phyloP scores from a whole-genome alignment of 2,113 vertebrate genomes.

The western clawed frog (Xenopus tropicalis) region DNA sequence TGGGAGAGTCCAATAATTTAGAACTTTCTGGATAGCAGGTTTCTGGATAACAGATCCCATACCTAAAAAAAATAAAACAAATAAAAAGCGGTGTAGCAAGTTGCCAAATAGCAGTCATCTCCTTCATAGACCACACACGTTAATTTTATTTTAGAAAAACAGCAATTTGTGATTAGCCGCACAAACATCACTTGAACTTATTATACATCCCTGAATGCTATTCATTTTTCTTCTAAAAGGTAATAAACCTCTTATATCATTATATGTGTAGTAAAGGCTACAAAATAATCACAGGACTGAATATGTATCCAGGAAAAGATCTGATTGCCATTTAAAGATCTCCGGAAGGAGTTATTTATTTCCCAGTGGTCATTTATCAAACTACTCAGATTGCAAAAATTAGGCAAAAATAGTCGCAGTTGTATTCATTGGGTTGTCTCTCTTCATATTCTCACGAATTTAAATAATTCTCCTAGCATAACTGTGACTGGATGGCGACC shows the following conservation, averaged over 20 bases:
- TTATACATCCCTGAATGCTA: background rate
- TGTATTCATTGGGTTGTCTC: constrained; percentile 17
- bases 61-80: too few species aligned
- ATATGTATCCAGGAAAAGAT: constrained; percentile 11
- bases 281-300: constrained; percentile 17
- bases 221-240: background rate
- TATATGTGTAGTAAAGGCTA: background rate
- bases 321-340: constrained; percentile 28
- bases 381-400: constrained; percentile 22
- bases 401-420: constrained; percentile 28
- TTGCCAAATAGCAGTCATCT: too few species aligned
- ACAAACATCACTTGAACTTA: background rate
- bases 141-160: too few species aligned
- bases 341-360: constrained; percentile 32
- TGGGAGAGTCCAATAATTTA: too few species aligned
- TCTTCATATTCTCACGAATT: constrained; percentile 26
- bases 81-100: too few species aligned
- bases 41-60: too few species aligned
- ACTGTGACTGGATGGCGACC: background rate
- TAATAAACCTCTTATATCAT: constrained; percentile 2
- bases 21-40: too few species aligned
- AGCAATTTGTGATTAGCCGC: background rate
- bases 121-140: too few species aligned
- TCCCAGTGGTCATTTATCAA: constrained; percentile 39
- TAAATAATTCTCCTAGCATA: constrained; percentile 6